These are phyloP conservation scores for Smutsia temminckii DNA, from an alignment of 2,797 vertebrate genomes.

Conservation along the genomic window DNA sequence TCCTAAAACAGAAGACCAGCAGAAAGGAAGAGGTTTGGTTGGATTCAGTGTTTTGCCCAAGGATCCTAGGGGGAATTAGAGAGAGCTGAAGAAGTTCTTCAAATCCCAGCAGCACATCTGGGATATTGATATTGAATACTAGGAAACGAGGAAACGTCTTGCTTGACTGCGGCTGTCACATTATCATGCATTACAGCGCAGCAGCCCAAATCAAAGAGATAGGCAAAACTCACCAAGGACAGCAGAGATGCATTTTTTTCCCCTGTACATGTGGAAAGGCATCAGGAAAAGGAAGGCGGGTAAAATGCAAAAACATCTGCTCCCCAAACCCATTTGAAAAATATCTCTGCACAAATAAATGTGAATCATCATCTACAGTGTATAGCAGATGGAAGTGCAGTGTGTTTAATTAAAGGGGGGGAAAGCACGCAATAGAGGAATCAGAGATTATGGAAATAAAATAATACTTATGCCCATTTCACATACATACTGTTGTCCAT, in stretches of 20 bases:
- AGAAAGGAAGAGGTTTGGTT: background rate
- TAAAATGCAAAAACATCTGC: slow-evolving; percentile 59
- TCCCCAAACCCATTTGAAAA: slow-evolving; percentile 53
- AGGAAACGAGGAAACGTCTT: slow-evolving; percentile 17
- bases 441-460: background rate
- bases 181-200: slow-evolving; percentile 52
- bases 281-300: slow-evolving; percentile 19
- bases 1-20: slow-evolving; percentile 1
- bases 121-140: background rate
- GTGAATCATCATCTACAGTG: slow-evolving; percentile 53
- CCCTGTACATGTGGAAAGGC: background rate
- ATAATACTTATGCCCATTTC: slow-evolving; percentile 9
- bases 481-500: slow-evolving; percentile 45
- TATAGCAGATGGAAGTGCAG: slow-evolving; percentile 56
- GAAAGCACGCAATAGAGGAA: slow-evolving; percentile 22
- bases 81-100: background rate
- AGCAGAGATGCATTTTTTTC: background rate
- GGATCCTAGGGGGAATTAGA: slow-evolving; percentile 12
- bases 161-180: slow-evolving; percentile 31
- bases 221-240: slow-evolving; percentile 48
- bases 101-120: slow-evolving; percentile 48
- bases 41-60: slow-evolving; percentile 11
- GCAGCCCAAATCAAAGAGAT: slow-evolving; percentile 49
- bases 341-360: slow-evolving; percentile 51
- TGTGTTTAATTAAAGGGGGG: slow-evolving; percentile 56